phyloP scores from a whole-genome alignment of 2,797 vertebrate species.

The Pampus argenteus region DNA sequence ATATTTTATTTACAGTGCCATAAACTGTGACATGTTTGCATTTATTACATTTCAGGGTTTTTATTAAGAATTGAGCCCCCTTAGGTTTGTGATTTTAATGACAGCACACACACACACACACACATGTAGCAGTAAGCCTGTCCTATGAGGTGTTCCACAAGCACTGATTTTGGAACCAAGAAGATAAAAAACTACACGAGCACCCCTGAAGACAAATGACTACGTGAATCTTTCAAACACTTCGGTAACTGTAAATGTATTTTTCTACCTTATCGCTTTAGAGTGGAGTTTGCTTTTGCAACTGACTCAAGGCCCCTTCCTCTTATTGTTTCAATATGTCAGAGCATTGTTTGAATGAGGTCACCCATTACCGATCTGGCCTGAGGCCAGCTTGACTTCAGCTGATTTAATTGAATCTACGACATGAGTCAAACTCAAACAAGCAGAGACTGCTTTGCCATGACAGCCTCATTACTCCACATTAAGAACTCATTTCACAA shows the following conservation, averaged over 20 bases:
- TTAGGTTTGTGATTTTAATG: conserved; percentile 14
- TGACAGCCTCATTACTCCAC: conserved; percentile 86
- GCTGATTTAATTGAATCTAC: conserved; percentile 86
- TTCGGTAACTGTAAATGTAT: conserved; percentile 73
- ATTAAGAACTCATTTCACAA: conserved; percentile 85
- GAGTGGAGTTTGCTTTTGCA: conserved; percentile 81
- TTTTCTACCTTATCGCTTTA: conserved; percentile 78
- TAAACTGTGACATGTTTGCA: background rate
- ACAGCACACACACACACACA: background rate
- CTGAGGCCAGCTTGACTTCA: conserved; percentile 82
- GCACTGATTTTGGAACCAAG: conserved; percentile 20
- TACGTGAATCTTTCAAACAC: conserved; percentile 62
- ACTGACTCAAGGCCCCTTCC: conserved; percentile 82
- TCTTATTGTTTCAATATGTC: conserved; percentile 88
- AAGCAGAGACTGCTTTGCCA: conserved; percentile 82
- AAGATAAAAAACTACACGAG: conserved; percentile 9
- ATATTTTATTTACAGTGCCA: background rate
- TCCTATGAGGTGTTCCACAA: conserved; percentile 19
- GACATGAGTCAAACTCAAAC: conserved; percentile 86
- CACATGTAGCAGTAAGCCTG: background rate
- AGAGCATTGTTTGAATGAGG: conserved; percentile 86
- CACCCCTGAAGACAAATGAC: conserved; percentile 48
- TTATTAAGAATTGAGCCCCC: background rate
- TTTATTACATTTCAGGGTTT: conserved; percentile 2
- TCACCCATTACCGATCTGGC: conserved; percentile 85